These are phyloP conservation scores for Hydriomena furcata DNA, from an alignment of 2,888 invertebrate species.

Conservation along the genomic window DNA sequence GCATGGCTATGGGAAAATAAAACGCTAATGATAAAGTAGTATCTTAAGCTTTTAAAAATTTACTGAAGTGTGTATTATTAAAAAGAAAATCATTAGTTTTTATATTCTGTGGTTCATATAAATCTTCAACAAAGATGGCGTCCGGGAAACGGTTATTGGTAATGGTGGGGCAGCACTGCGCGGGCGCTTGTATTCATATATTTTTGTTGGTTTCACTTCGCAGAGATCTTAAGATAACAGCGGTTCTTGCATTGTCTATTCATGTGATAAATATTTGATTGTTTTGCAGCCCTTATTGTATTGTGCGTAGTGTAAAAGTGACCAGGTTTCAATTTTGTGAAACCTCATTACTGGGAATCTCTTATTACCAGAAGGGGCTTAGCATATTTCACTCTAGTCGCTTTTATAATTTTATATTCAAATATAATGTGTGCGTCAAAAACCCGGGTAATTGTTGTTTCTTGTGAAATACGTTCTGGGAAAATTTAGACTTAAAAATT, in stretches of 20 bases:
- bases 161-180: conserved; percentile 46
- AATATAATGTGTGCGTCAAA: no score
- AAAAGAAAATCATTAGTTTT: background rate
- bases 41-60: background rate
- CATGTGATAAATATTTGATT: conserved; percentile 38
- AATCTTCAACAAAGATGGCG: conserved; percentile 67
- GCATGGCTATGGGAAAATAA: background rate
- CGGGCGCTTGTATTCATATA: conserved; percentile 55
- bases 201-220: conserved; percentile 57
- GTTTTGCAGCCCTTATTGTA: no score
- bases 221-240: conserved; percentile 39
- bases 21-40: background rate
- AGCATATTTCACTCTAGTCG: no score
- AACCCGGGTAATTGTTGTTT: no score
- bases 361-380: no score
- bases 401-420: no score
- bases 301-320: no score
- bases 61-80: background rate
- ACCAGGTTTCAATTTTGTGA: no score
- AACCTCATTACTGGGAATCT: no score
- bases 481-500: no score
- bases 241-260: conserved; percentile 44
- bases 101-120: conserved; percentile 44
- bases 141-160: conserved; percentile 66
- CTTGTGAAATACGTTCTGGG: no score